Evolutionary conservation across 2,113 vertebrate genomes (phyloP).

Genomic region (Sinocyclocheilus anophthalmus): DNA sequence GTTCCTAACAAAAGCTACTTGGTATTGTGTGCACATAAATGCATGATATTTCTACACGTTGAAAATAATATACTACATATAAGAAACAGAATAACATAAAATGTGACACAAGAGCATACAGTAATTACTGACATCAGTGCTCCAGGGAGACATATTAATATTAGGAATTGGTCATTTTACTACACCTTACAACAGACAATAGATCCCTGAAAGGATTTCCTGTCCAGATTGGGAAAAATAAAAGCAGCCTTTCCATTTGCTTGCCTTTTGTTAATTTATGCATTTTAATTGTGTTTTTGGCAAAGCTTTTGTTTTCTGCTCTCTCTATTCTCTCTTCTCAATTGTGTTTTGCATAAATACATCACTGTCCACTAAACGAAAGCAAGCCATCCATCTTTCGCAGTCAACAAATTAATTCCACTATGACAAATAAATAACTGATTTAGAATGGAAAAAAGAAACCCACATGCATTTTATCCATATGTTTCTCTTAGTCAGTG

Average conservation of each 20-base stretch:
- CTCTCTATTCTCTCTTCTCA: constrained; percentile 37
- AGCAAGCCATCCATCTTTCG: constrained; percentile 51
- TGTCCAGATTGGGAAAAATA: constrained; percentile 47
- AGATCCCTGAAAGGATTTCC: constrained; percentile 14
- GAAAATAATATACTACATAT: not conserved
- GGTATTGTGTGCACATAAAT: not conserved
- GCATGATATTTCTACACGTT: not conserved
- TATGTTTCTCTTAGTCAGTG: constrained; percentile 34
- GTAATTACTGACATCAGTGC: constrained; percentile 6
- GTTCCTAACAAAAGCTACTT: not conserved
- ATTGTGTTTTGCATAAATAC: constrained; percentile 40
- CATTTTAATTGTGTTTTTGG: constrained; percentile 60
- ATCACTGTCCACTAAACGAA: constrained; percentile 46
- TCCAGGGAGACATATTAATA: constrained; percentile 2
- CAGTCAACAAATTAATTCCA: constrained; percentile 46
- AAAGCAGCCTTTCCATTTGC: constrained; percentile 34
- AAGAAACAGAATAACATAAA: constrained; percentile 2
- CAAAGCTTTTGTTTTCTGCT: constrained; percentile 51
- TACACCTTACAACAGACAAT: constrained; percentile 6
- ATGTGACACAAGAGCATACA: not conserved
- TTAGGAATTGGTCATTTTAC: constrained; percentile 28
- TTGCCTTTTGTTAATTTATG: constrained; percentile 53
- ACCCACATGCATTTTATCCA: not conserved
- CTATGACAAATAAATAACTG: constrained; percentile 55
- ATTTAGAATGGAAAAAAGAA: constrained; percentile 18